These are phyloP conservation scores for Echinops telfairi DNA, from an alignment of 2,113 vertebrate genomes.

Conservation along the genomic window DNA sequence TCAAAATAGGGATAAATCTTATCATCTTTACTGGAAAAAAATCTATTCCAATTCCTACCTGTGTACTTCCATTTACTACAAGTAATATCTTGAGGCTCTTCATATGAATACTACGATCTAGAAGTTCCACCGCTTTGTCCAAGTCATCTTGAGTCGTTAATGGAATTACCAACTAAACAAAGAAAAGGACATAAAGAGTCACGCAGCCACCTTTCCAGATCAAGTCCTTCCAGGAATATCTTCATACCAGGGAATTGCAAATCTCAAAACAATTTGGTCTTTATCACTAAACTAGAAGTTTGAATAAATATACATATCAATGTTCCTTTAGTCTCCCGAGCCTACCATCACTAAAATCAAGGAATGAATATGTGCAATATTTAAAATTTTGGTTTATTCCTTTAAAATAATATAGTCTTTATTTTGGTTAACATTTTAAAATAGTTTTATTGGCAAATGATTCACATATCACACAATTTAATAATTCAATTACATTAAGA, in stretches of 20 bases:
- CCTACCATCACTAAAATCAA: conserved; percentile 30
- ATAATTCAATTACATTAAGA: too few relatives aligned
- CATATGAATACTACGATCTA: conserved; percentile 98
- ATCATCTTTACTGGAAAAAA: conserved; percentile 17
- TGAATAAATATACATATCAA: background rate
- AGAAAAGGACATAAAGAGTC: conserved; percentile 36
- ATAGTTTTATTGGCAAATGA: too few relatives aligned
- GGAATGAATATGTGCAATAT: background rate
- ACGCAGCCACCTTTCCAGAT: background rate
- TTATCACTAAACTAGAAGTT: conserved; percentile 17
- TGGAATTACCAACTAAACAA: conserved; percentile 95
- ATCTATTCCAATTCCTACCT: conserved; percentile 87
- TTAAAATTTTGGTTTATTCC: background rate
- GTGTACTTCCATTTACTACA: conserved; percentile 92
- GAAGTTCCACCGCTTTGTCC: conserved; percentile 97
- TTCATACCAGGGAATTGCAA: conserved; percentile 18
- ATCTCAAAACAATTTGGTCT: conserved; percentile 51
- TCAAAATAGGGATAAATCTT: conserved; percentile 7
- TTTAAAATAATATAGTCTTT: background rate
- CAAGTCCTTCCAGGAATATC: background rate
- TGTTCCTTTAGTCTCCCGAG: background rate
- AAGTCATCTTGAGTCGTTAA: conserved; percentile 97
- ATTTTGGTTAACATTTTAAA: too few relatives aligned
- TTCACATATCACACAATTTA: too few relatives aligned
- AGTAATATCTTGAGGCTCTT: conserved; percentile 98